Evolutionary conservation across 2,113 vertebrate genomes (phyloP), one percentile per base, ranked within the genome.

Genomic region (Saguinus midas): DNA sequence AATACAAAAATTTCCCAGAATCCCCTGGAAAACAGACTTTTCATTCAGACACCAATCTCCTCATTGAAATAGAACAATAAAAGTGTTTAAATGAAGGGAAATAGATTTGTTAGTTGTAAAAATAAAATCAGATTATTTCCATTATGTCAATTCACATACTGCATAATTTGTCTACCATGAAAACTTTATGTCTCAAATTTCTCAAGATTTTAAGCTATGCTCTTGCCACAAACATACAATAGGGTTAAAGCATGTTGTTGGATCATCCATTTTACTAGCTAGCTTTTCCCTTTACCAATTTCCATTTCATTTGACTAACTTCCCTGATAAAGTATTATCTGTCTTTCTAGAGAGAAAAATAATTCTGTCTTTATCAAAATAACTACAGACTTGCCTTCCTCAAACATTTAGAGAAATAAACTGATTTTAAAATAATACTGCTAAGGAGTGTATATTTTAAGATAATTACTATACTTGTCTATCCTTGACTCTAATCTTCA

Each of bases 391-490:
- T 4, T 45, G 64, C 57, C 37, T 91, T 89, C 58, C 82, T 86
- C 35, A 25, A 50, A 66, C 70, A 91, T 52, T 3, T 13, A 86
- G 75, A 37, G 6, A 90, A 93, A 75, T 18, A 48, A 75, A 50
- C 75, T 23, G 80, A 20, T 10, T 93, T 90, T 37, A 70, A 82
- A 93, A 90, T 97, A 98, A 97, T 96, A 98, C 97, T 98, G 96
- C 76, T 97, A 73, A 82, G 96, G 94, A 98, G 96, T 97, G 96
- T 95, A 21, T 82, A 52, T 50, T 68, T 97, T 97, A 97, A 97
- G 96, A 97, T 64, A 91, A 97, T 98, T 94, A 98, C 97, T 98
- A 98, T 98, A 98, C 97, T 98, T 97, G 97, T 97, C 98, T 98
- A 98, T 96, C 98, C 97, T 94, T 87, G 82, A 93, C 50, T 92